These are phyloP conservation scores for Phrynosoma platyrhinos DNA, from an alignment of 2,113 vertebrate genomes.

Conservation along the genomic window DNA sequence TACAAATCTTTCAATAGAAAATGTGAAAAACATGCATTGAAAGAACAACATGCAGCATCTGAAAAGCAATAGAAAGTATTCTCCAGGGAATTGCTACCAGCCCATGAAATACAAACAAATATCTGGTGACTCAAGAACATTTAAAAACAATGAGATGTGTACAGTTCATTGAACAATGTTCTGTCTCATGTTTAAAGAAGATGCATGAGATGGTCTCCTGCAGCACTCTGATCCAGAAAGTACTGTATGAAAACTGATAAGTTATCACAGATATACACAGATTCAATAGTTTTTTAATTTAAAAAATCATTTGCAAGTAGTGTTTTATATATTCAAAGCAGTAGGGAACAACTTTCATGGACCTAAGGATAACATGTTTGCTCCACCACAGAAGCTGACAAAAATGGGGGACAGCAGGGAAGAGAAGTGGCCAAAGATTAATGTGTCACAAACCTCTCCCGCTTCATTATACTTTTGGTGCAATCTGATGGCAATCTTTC, in stretches of 20 bases:
- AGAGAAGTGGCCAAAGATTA: no score
- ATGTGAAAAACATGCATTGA: not conserved
- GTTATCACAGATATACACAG: not conserved
- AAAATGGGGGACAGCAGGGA: no score
- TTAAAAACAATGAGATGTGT: constrained; percentile 5
- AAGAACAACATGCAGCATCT: not conserved
- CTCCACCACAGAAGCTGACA: no score
- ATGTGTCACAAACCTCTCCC: no score
- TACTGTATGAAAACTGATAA: not conserved
- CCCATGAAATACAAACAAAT: not conserved
- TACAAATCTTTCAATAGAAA: constrained; percentile 6
- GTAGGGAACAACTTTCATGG: no score
- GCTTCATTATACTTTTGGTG: no score
- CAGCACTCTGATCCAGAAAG: constrained; percentile 3
- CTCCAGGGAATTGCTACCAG: not conserved
- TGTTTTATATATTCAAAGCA: not conserved
- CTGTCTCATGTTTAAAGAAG: constrained; percentile 20
- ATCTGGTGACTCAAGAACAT: not conserved
- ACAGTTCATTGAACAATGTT: not conserved
- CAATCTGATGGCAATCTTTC: no score
- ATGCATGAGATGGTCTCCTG: not conserved
- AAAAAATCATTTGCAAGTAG: accelerated
- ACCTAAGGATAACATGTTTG: no score
- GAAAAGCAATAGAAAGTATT: not conserved
- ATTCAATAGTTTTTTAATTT: not conserved